Percentiles rank a stretch among this genome's conserved stretches.
Evolutionary conservation across 1,140 invertebrate species (phyloP).

Genomic region (Euwallacea similis): DNA sequence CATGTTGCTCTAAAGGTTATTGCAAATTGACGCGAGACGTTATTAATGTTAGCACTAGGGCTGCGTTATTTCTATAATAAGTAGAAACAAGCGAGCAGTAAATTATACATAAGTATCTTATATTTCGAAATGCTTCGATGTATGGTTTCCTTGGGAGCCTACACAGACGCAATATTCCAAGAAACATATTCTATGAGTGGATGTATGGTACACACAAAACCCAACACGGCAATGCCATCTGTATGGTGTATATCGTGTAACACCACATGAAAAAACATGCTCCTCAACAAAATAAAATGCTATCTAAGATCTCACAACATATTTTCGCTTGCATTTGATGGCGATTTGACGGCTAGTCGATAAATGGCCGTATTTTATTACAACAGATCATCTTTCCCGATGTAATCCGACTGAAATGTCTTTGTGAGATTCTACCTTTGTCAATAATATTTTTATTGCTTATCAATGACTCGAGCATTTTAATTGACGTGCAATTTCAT

Average conservation of each 20-base stretch:
- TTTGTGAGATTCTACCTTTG: not conserved
- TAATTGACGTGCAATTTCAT: not conserved
- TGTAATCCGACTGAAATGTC: not conserved
- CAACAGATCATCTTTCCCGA: conserved; percentile 21
- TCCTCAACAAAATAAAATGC: conserved; percentile 3
- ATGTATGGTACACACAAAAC: not conserved
- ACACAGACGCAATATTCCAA: not conserved
- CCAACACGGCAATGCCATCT: not conserved
- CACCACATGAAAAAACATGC: conserved; percentile 7
- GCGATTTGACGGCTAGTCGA: conserved; percentile 36
- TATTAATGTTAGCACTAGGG: too few species aligned
- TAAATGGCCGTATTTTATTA: conserved; percentile 39
- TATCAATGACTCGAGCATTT: not conserved
- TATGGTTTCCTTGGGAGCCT: too few species aligned
- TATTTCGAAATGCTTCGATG: too few species aligned
- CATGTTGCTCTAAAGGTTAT: too few species aligned
- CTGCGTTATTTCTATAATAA: too few species aligned
- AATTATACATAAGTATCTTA: too few species aligned
- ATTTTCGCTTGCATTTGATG: conserved; percentile 33
- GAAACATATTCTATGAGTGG: not conserved
- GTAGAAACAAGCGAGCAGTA: too few species aligned
- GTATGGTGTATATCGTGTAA: conserved; percentile 8
- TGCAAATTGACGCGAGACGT: too few species aligned
- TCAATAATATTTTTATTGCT: conserved; percentile 12
- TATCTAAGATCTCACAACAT: conserved; percentile 17